A percentile compares a stretch with the other conserved stretches of the same genome.
phyloP scores from a whole-genome alignment of 92 coral and sea anemone species.

The Phymanthus crucifer region DNA sequence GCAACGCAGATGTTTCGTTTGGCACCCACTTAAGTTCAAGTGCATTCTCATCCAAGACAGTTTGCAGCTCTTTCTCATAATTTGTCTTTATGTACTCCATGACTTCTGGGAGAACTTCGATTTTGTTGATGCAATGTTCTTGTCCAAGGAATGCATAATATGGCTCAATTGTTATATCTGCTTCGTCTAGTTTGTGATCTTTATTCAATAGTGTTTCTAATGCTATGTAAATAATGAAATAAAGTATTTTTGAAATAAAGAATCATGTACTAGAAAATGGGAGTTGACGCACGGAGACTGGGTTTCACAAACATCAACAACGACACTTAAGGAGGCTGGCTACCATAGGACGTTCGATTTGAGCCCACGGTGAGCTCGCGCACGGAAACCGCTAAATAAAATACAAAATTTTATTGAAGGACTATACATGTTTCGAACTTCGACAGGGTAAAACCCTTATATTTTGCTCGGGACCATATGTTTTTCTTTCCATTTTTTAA shows the following conservation, averaged over 20 bases:
- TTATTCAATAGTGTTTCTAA: background rate
- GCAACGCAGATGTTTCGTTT: background rate
- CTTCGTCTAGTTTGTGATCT: background rate
- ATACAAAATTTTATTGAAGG: too few species aligned
- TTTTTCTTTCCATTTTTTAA: too few species aligned
- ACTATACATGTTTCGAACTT: too few species aligned
- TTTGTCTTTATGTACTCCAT: background rate
- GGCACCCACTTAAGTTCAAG: background rate
- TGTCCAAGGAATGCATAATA: background rate
- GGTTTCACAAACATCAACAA: too few species aligned
- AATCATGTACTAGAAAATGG: too few species aligned
- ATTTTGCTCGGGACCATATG: too few species aligned
- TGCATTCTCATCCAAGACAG: background rate
- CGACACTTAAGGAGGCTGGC: too few species aligned
- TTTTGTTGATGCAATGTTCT: background rate
- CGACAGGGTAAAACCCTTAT: too few species aligned
- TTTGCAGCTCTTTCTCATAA: background rate
- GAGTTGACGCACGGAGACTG: too few species aligned
- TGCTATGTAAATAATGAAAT: background rate
- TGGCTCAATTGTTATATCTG: background rate
- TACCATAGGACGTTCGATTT: too few species aligned
- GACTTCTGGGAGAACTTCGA: background rate
- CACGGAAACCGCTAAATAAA: too few species aligned
- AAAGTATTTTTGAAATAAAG: background rate
- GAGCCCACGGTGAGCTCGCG: too few species aligned